Percentiles rank a stretch among this genome's conserved stretches.
phyloP scores from a whole-genome alignment of 2,113 vertebrate genomes.

The Columba janthina region DNA sequence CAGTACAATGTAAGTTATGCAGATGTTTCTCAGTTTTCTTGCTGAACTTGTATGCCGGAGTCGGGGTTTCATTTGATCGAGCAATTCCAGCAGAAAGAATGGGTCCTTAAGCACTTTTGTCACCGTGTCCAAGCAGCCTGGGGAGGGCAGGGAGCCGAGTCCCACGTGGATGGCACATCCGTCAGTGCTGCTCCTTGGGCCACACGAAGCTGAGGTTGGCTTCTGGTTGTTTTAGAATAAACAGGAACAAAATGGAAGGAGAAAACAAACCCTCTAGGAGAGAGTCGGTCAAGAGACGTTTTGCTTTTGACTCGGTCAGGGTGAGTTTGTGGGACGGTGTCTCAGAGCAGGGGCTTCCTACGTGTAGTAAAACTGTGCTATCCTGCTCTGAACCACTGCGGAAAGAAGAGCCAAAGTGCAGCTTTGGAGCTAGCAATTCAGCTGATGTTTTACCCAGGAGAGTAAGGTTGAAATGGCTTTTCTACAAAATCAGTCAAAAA shows the following conservation, averaged over 20 bases:
- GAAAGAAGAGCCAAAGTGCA: accelerated
- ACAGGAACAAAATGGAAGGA: not conserved
- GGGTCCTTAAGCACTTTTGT: not conserved
- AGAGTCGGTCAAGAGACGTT: not conserved
- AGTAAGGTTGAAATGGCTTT: not conserved
- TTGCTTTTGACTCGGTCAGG: accelerated
- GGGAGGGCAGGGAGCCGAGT: not conserved
- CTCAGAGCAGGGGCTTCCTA: not conserved
- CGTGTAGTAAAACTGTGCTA: accelerated
- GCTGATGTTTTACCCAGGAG: not conserved
- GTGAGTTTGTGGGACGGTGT: accelerated
- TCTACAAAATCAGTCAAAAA: not conserved
- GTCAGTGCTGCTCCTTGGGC: not conserved
- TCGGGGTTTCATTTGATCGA: not conserved
- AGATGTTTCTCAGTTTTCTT: slow-evolving; percentile 1
- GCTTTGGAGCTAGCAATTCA: not conserved
- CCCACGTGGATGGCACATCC: not conserved
- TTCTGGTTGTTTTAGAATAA: not conserved
- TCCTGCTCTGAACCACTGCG: accelerated
- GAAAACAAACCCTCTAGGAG: not conserved
- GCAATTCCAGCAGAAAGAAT: not conserved
- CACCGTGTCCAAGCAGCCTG: not conserved
- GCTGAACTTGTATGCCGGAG: not conserved
- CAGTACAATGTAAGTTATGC: not conserved
- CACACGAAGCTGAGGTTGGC: not conserved